phyloP scores from a whole-genome alignment of 2,113 vertebrate species.

The Melierax canorus region DNA sequence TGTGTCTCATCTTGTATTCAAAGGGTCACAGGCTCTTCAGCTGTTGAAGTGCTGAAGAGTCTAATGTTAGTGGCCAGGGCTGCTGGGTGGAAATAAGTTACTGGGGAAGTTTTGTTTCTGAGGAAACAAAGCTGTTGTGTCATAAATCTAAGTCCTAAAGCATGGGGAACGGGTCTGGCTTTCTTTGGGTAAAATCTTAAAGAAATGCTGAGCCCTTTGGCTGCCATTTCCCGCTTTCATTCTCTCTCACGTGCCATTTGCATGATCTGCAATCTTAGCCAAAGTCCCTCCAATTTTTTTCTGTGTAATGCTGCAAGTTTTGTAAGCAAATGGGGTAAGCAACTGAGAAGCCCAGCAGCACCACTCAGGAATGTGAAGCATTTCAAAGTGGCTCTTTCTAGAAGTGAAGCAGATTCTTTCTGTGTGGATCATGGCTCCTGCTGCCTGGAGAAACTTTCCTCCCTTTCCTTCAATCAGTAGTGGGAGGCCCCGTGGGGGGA shows the following conservation, averaged over 20 bases:
- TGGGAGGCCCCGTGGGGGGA: background rate
- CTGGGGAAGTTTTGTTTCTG: slow-evolving; percentile 6
- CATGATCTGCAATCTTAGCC: background rate
- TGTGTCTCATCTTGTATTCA: background rate
- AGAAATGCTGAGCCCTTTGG: background rate
- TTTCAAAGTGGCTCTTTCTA: slow-evolving; percentile 22
- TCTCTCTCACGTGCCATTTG: background rate
- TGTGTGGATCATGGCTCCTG: background rate
- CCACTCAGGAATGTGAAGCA: slow-evolving; percentile 19
- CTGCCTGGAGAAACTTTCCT: background rate
- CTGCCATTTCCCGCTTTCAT: background rate
- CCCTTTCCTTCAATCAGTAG: background rate
- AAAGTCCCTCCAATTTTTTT: background rate
- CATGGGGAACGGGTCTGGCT: background rate
- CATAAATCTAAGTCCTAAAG: background rate
- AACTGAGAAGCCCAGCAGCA: background rate
- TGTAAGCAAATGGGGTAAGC: background rate
- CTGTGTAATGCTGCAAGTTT: background rate
- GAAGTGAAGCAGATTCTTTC: slow-evolving; percentile 36
- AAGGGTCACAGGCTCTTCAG: background rate
- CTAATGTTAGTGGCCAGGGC: background rate
- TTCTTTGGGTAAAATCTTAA: slow-evolving; percentile 25
- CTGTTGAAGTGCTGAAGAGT: background rate
- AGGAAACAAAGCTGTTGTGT: background rate
- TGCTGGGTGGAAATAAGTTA: background rate